phyloP scores from a whole-genome alignment of 2,888 invertebrate species.

The Nephrotoma appendiculata region DNA sequence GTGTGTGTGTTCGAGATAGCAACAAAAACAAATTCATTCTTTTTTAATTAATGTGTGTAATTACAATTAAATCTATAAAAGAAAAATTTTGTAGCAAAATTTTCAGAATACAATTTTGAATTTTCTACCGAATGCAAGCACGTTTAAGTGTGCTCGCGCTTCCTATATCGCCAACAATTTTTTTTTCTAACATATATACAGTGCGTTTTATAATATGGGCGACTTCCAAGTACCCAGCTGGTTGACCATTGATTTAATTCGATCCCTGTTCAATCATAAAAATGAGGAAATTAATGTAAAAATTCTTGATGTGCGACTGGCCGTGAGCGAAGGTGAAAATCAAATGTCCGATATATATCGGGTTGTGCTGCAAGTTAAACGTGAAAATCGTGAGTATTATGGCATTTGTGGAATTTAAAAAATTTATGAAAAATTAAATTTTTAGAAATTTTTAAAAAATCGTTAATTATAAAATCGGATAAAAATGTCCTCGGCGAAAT shows the following conservation, averaged over 20 bases:
- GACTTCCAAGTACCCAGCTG: background rate
- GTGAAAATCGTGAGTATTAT: background rate
- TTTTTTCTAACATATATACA: background rate
- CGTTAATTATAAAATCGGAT: slow-evolving; percentile 6
- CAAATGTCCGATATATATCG: background rate
- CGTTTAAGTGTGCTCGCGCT: background rate
- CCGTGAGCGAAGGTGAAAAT: background rate
- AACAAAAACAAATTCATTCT: background rate
- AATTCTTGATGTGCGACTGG: background rate
- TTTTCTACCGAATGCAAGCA: background rate
- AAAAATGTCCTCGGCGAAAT: background rate
- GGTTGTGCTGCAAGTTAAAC: background rate
- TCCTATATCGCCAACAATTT: background rate
- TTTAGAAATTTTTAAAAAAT: slow-evolving; percentile 1
- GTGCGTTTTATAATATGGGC: background rate
- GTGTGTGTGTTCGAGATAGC: background rate
- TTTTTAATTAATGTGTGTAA: background rate
- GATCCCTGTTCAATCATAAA: background rate
- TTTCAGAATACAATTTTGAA: background rate
- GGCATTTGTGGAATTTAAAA: background rate
- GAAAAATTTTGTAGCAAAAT: background rate
- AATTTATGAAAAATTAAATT: background rate
- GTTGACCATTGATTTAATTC: background rate
- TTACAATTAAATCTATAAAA: background rate
- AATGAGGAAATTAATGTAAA: background rate